These are phyloP conservation scores for Pegea sp. DNA, from an alignment of 23 tunicate species.

Conservation along the genomic window DNA sequence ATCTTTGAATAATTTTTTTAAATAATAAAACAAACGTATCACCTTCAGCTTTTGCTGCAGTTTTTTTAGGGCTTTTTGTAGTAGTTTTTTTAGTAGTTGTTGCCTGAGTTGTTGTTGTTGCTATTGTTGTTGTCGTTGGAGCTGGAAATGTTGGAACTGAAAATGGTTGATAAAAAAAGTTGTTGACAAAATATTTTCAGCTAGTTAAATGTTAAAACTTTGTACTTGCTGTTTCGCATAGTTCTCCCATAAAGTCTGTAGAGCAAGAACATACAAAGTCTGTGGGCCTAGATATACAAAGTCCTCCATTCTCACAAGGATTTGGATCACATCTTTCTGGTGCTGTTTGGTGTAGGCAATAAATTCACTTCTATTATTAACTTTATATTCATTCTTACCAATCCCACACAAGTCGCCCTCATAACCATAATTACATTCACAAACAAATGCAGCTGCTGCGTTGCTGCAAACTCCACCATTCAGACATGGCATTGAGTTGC, in stretches of 20 bases:
- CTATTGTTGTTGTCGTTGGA: not conserved
- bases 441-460: not conserved
- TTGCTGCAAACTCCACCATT: conserved; percentile 12
- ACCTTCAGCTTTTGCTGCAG: not conserved
- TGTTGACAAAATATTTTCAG: not conserved
- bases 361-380: not conserved
- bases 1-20: too few species aligned
- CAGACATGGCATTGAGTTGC: conserved; percentile 11
- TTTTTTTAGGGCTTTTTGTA: not conserved
- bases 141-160: conserved; percentile 1
- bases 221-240: conserved; percentile 26
- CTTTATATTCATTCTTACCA: not conserved
- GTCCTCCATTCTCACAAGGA: conserved; percentile 59
- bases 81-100: not conserved
- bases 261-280: conserved; percentile 46
- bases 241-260: conserved; percentile 22
- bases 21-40: too few species aligned
- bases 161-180: not conserved
- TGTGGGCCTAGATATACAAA: conserved; percentile 13
- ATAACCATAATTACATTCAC: conserved; percentile 7
- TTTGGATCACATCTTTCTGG: conserved; percentile 55
- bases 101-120: not conserved
- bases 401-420: conserved; percentile 11
- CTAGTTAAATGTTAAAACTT: not conserved
- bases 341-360: conserved; percentile 14